Conservation (phyloP, 2,797 vertebrate species). For the Threskiornis aethiopicus region DNA sequence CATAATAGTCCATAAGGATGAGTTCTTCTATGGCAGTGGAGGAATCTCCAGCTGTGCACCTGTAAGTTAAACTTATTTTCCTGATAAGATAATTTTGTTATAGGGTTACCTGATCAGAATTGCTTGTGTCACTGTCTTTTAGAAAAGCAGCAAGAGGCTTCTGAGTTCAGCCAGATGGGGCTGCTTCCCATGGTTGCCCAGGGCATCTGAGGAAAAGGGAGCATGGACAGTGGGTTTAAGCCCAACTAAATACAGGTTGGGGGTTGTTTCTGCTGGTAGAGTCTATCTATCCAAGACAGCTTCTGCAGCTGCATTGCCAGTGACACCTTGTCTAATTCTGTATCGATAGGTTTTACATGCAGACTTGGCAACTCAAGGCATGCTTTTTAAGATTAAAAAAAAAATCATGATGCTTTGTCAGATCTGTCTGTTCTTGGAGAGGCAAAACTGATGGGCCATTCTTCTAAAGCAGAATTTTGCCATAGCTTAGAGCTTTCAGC, state of each 20-base stretch:
- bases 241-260: neutral
- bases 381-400: neutral
- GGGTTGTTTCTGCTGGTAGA: neutral
- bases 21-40: slow-evolving; percentile 94
- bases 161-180: neutral
- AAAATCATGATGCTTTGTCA: neutral
- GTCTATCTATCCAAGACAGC: neutral
- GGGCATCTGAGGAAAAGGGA: neutral
- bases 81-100: neutral
- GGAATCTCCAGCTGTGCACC: slow-evolving; percentile 95
- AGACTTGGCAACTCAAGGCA: neutral
- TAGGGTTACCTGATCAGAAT: neutral
- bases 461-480: neutral
- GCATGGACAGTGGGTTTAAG: neutral
- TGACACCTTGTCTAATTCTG: neutral
- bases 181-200: neutral
- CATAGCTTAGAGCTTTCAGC: neutral
- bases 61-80: slow-evolving; percentile 76
- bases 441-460: neutral
- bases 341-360: neutral
- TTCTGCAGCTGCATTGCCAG: neutral
- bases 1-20: slow-evolving; percentile 93
- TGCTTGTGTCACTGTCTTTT: neutral
- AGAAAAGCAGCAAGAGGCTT: neutral
- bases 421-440: neutral